Conservation (phyloP, 2,113 vertebrate species). For the Rhabdomys dilectus region DNA sequence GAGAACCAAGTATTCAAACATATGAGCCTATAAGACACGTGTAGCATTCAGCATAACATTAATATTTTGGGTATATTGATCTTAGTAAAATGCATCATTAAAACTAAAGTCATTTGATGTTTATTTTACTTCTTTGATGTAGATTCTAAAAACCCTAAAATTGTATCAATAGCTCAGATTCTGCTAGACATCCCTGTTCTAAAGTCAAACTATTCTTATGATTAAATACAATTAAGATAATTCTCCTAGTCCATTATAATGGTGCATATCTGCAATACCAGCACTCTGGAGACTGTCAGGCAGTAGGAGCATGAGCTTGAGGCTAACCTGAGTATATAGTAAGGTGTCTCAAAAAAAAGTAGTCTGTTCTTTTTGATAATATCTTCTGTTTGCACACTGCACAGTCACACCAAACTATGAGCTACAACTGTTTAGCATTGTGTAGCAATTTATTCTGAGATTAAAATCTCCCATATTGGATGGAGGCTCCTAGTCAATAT, state of each 20-base stretch:
- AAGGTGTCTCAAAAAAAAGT: not conserved
- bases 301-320: not conserved
- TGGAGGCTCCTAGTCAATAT: not conserved
- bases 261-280: not conserved
- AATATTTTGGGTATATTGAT: not conserved
- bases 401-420: not conserved
- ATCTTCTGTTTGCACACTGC: not conserved
- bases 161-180: not conserved
- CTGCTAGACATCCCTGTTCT: not conserved
- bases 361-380: not conserved
- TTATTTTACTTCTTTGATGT: slow-evolving; percentile 16
- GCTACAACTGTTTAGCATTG: not conserved
- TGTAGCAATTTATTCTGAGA: not conserved
- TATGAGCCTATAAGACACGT: not conserved
- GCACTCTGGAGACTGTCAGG: not conserved
- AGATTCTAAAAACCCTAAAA: not conserved
- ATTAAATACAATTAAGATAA: not conserved
- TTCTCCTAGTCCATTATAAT: not conserved
- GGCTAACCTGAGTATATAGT: not conserved
- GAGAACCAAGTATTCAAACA: not conserved
- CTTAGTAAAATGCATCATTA: slow-evolving; percentile 22
- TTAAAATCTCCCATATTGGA: not conserved
- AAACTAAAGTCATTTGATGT: not conserved
- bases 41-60: not conserved
- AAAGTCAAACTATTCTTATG: not conserved